These are phyloP conservation scores for Puntigrus tetrazona DNA, from an alignment of 2,113 vertebrate genomes.

Conservation along the genomic window DNA sequence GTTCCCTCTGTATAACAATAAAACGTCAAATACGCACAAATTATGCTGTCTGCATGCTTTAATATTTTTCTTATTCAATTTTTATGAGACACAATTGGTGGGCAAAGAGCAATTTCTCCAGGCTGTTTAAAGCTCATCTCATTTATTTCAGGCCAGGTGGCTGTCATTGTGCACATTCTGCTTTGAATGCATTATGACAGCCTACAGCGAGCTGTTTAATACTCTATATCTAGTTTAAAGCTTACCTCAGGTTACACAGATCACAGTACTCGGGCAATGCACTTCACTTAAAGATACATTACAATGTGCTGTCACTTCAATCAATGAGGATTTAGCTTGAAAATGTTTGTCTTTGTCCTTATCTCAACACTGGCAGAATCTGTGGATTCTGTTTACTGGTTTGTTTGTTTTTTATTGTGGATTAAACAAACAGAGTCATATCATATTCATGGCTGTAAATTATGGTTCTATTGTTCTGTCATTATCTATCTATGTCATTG, in stretches of 20 bases:
- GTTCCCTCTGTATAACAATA: neutral
- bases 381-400: neutral
- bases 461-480: too few relatives aligned
- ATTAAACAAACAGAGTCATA: neutral
- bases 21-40: neutral
- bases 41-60: conserved; percentile 10
- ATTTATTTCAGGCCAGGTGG: neutral
- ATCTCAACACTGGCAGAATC: neutral
- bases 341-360: conserved; percentile 5
- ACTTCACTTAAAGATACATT: conserved; percentile 24
- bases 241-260: conserved; percentile 11
- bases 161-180: conserved; percentile 4
- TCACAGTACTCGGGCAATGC: neutral
- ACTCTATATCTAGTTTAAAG: neutral
- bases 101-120: conserved; percentile 7
- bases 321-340: conserved; percentile 3
- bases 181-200: neutral
- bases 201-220: neutral
- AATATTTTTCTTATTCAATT: neutral
- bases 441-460: neutral
- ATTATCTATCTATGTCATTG: neutral
- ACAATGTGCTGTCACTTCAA: neutral
- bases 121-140: neutral
- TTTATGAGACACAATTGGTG: conserved; percentile 2
- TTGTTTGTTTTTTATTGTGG: neutral